Evolutionary conservation across 2,113 vertebrate species (phyloP), one percentile per base, ranked within the genome.

Genomic region (Myiagra hebetior): DNA sequence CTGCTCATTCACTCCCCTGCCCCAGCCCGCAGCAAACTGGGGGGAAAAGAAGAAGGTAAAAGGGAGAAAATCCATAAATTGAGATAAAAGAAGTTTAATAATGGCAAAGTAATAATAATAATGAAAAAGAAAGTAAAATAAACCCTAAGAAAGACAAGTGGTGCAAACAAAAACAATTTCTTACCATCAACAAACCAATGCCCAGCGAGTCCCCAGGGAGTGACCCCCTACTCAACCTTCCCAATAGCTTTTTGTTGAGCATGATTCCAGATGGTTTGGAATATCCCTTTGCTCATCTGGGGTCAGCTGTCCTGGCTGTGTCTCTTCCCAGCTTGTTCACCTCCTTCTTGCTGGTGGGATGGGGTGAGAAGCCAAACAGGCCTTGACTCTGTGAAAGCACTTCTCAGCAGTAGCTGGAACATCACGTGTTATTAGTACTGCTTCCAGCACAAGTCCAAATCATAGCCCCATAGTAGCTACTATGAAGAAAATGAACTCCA

Each of bases 21-120:
- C 22, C 10, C 18, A n/a, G 30, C 6, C 33, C 0, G 0, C 20
- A 31, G 15, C 15, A 86, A 57, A 11, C 0, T 76, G 30, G 5
- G 8, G 6, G 3, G 7, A 6, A 55, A 64, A 85, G 4, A 30
- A 39, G 52, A 59, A n/a, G 4, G 10, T 35, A 6, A 67, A 53
- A 80, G 33, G 53, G 15, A 37, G 15, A 60, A 74, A 74, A 60
- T 27, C 12, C 2, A 2, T 69, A 10, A 33, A 13, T 37, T 65
- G n/a, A 68, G 11, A 24, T 33, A 53, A 59, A 39, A 47, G 17
- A 7, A 35, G 4, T 44, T 59, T 50, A 60, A 46, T 55, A 52
- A 64, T 59, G n/a, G 9, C 9, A 53, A 15, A 50, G n/a, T 44
- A 63, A 44, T 56, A 24, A 55, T n/a, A 55, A 62, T 22, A 50